phyloP scores from a whole-genome alignment of 2,888 invertebrate genomes.

The Epinotia brunnichana region DNA sequence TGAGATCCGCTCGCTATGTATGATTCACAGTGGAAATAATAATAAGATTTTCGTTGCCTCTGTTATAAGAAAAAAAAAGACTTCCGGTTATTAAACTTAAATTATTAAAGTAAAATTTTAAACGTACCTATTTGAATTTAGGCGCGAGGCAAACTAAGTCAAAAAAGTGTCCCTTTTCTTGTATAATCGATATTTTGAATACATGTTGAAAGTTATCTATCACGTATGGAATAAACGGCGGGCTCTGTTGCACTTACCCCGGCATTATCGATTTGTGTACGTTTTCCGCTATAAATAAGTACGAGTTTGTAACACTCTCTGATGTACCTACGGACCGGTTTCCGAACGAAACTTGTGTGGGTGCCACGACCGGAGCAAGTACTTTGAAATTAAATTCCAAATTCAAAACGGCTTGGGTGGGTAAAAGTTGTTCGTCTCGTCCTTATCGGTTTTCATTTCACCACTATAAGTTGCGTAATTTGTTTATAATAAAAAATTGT shows the following conservation, averaged over 20 bases:
- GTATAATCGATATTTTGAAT: constrained; percentile 47
- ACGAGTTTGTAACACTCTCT: constrained; percentile 76
- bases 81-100: constrained; percentile 48
- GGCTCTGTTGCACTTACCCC: constrained; percentile 60
- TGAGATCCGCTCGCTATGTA: constrained; percentile 73
- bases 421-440: constrained; percentile 28
- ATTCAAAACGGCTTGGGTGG: constrained; percentile 43
- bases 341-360: constrained; percentile 71
- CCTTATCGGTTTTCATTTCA: constrained; percentile 30
- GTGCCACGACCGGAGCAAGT: constrained; percentile 62
- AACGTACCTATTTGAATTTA: constrained; percentile 47
- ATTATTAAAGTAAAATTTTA: constrained; percentile 24
- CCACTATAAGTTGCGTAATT: constrained; percentile 68
- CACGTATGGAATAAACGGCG: constrained; percentile 43
- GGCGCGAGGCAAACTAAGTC: constrained; percentile 12
- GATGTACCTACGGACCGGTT: constrained; percentile 70
- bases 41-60: constrained; percentile 64
- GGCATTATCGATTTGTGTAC: constrained; percentile 79
- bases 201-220: constrained; percentile 51
- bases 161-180: constrained; percentile 30
- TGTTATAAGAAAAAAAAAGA: constrained; percentile 39
- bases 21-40: constrained; percentile 80
- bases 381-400: constrained; percentile 59
- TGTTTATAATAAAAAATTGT: constrained; percentile 49
- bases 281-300: constrained; percentile 80